Evolutionary conservation across 2,888 invertebrate genomes (phyloP).

Genomic region (Leucania comma): DNA sequence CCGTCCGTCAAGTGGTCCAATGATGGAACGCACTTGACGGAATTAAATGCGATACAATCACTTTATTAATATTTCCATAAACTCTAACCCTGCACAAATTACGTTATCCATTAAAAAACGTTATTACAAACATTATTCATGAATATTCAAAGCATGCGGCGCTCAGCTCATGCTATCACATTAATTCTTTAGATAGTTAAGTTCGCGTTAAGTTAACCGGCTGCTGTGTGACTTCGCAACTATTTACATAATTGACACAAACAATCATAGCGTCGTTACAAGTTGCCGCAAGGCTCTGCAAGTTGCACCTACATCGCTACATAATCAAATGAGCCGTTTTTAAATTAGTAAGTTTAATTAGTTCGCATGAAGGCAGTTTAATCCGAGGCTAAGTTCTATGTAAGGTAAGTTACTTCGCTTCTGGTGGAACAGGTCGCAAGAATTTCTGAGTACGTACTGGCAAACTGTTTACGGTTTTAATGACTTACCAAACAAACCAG

Average conservation of each 20-base stretch:
- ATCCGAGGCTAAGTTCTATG: neutral
- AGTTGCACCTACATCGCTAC: conserved; percentile 1
- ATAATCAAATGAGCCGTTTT: conserved; percentile 14
- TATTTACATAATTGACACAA: conserved; percentile 56
- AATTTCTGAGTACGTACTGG: neutral
- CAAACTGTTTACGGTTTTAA: conserved; percentile 4
- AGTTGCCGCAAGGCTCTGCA: conserved; percentile 17
- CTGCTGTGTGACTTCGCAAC: conserved; percentile 33
- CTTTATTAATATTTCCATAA: too few relatives aligned
- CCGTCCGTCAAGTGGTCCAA: too few relatives aligned
- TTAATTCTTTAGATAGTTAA: conserved; percentile 18
- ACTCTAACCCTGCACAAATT: neutral
- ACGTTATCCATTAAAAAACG: neutral
- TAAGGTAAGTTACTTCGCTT: neutral
- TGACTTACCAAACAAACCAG: neutral
- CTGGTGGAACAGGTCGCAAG: conserved; percentile 1
- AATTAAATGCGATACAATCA: too few relatives aligned
- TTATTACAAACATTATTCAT: conserved; percentile 18
- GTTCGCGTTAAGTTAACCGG: conserved; percentile 27
- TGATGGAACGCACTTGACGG: too few relatives aligned
- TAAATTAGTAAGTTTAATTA: conserved; percentile 30
- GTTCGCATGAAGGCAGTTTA: conserved; percentile 24
- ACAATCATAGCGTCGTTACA: conserved; percentile 31
- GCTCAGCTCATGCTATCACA: neutral
- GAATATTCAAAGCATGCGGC: conserved; percentile 21